Conservation (phyloP, 1,140 invertebrate genomes). For the Vanessa atalanta region DNA sequence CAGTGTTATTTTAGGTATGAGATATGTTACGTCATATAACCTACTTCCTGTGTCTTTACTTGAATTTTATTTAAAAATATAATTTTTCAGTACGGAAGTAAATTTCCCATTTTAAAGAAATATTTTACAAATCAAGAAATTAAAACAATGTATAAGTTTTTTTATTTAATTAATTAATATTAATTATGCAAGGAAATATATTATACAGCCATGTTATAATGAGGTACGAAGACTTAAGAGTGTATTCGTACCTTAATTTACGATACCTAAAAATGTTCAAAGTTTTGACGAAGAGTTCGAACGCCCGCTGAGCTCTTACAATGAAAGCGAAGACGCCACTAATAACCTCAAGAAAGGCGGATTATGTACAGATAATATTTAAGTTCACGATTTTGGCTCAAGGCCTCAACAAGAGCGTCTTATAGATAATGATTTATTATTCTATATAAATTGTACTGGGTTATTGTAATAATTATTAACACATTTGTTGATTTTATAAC, state of each 20-base stretch:
- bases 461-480: too few relatives aligned
- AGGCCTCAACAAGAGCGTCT: not conserved
- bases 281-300: not conserved
- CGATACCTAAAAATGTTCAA: too few relatives aligned
- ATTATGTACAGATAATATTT: slow-evolving; percentile 9
- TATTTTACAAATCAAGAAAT: too few relatives aligned
- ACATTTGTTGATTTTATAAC: too few relatives aligned
- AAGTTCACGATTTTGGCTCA: not conserved
- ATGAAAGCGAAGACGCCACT: not conserved
- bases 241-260: too few relatives aligned
- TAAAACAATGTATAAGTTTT: too few relatives aligned
- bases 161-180: too few relatives aligned
- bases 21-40: not conserved
- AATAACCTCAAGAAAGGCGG: slow-evolving; percentile 10
- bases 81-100: not conserved
- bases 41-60: not conserved
- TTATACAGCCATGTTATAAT: too few relatives aligned
- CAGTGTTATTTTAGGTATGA: slow-evolving; percentile 1
- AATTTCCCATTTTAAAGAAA: too few relatives aligned
- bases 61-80: not conserved
- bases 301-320: slow-evolving; percentile 9
- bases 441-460: not conserved
- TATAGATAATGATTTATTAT: not conserved
- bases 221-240: too few relatives aligned
- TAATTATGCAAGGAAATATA: too few relatives aligned